A percentile compares a stretch with the other conserved stretches of the same genome.
Conservation (phyloP, 2,888 invertebrate species). For the Acleris cristana region DNA sequence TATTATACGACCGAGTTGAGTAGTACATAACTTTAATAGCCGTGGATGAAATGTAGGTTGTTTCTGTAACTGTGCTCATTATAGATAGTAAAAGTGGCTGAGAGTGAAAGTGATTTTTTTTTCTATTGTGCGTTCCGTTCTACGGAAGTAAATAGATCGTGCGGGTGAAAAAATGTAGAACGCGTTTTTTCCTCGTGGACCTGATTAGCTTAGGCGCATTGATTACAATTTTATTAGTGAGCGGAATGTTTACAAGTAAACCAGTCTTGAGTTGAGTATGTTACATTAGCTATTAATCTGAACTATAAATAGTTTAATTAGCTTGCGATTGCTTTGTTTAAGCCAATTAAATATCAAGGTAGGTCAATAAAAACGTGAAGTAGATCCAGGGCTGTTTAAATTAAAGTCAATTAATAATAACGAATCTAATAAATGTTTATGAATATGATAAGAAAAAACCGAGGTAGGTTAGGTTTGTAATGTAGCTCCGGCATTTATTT, state of each 20-base stretch:
- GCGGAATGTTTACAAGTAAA: slow-evolving; percentile 13
- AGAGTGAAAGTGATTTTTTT: slow-evolving; percentile 40
- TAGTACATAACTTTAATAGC: slow-evolving; percentile 19
- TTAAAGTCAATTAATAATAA: too few species aligned
- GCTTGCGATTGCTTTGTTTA: background rate
- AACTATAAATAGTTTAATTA: slow-evolving; percentile 3
- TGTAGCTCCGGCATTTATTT: too few species aligned
- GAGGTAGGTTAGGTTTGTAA: too few species aligned
- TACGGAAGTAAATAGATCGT: slow-evolving; percentile 38
- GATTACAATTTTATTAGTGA: slow-evolving; percentile 20
- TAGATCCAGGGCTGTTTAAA: too few species aligned
- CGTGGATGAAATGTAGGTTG: slow-evolving; percentile 14
- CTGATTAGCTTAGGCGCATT: slow-evolving; percentile 4
- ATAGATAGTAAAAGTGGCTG: slow-evolving; percentile 38
- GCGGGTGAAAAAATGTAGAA: slow-evolving; percentile 15
- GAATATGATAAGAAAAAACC: too few species aligned
- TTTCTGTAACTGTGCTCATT: slow-evolving; percentile 28
- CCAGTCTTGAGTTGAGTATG: slow-evolving; percentile 8
- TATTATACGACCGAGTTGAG: slow-evolving; percentile 30
- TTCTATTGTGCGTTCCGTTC: slow-evolving; percentile 29
- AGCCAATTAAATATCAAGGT: background rate
- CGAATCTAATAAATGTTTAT: too few species aligned
- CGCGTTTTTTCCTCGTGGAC: slow-evolving; percentile 18
- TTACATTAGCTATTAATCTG: slow-evolving; percentile 6
- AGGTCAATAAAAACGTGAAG: background rate